Evolutionary conservation across 2,888 invertebrate genomes (phyloP).

Genomic region (Eupithecia exiguata): DNA sequence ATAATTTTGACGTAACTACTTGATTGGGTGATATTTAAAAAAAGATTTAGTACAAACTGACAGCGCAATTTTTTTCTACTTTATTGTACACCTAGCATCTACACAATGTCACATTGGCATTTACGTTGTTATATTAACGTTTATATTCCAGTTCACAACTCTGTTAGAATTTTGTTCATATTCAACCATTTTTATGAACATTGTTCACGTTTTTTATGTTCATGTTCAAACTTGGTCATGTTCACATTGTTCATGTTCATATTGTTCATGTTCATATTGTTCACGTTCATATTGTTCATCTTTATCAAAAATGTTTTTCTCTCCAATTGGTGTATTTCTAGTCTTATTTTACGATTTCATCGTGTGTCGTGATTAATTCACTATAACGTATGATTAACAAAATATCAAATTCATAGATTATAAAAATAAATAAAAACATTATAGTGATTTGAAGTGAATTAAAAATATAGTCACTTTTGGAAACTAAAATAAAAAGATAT

Average conservation of each 20-base stretch:
- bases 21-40: neutral
- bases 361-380: constrained; percentile 48
- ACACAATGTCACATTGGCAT: constrained; percentile 76
- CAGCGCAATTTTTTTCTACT: constrained; percentile 73
- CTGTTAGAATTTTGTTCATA: constrained; percentile 1
- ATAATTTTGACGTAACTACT: neutral
- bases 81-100: constrained; percentile 70
- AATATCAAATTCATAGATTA: constrained; percentile 11
- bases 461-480: constrained; percentile 39
- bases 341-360: constrained; percentile 67
- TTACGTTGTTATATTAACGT: constrained; percentile 62
- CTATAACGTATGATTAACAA: constrained; percentile 34
- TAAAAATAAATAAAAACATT: neutral
- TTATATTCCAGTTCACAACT: constrained; percentile 20
- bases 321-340: constrained; percentile 77
- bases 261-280: too few relatives aligned
- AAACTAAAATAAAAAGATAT: constrained; percentile 42
- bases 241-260: too few relatives aligned
- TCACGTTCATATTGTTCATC: too few relatives aligned
- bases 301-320: constrained; percentile 39
- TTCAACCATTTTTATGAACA: neutral
- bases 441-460: neutral
- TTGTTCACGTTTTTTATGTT: constrained; percentile 21
- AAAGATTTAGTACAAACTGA: constrained; percentile 47
- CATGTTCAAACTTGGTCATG: constrained; percentile 19